phyloP scores from a whole-genome alignment of 2,113 vertebrate genomes.

The Datnioides undecimradiatus region DNA sequence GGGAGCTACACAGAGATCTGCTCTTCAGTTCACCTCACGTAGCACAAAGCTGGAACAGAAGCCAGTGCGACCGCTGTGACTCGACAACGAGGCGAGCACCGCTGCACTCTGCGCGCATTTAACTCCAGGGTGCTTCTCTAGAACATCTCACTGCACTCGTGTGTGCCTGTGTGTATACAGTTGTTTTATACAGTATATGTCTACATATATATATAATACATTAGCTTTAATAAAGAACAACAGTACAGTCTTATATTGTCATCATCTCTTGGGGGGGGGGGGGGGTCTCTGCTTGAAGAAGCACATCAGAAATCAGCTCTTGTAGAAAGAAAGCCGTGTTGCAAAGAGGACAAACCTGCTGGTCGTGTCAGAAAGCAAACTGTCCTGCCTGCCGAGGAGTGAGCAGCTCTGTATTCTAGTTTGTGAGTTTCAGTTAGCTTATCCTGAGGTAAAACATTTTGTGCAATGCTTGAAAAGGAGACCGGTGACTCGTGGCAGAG shows the following conservation, averaged over 20 bases:
- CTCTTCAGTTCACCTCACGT: slow-evolving; percentile 56
- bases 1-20: slow-evolving; percentile 53
- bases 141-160: slow-evolving; percentile 37
- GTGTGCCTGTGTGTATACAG: slow-evolving; percentile 47
- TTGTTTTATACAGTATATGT: slow-evolving; percentile 68
- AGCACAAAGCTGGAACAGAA: slow-evolving; percentile 59
- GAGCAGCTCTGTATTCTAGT: slow-evolving; percentile 49
- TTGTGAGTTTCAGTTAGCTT: slow-evolving; percentile 63
- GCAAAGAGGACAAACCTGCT: slow-evolving; percentile 62
- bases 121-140: slow-evolving; percentile 54
- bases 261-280: slow-evolving; percentile 31
- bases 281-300: slow-evolving; percentile 58
- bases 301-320: slow-evolving; percentile 37
- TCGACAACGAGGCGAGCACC: slow-evolving; percentile 33
- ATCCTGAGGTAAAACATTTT: slow-evolving; percentile 80
- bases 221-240: slow-evolving; percentile 59
- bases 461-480: slow-evolving; percentile 68
- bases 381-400: slow-evolving; percentile 57
- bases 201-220: slow-evolving; percentile 66
- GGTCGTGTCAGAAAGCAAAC: slow-evolving; percentile 65
- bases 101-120: slow-evolving; percentile 51
- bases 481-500: slow-evolving; percentile 35
- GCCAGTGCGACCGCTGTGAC: slow-evolving; percentile 41
- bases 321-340: slow-evolving; percentile 35
- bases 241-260: slow-evolving; percentile 54